These are phyloP conservation scores for Coelinius sp. DNA, from an alignment of 2,888 invertebrate genomes.

Conservation along the genomic window DNA sequence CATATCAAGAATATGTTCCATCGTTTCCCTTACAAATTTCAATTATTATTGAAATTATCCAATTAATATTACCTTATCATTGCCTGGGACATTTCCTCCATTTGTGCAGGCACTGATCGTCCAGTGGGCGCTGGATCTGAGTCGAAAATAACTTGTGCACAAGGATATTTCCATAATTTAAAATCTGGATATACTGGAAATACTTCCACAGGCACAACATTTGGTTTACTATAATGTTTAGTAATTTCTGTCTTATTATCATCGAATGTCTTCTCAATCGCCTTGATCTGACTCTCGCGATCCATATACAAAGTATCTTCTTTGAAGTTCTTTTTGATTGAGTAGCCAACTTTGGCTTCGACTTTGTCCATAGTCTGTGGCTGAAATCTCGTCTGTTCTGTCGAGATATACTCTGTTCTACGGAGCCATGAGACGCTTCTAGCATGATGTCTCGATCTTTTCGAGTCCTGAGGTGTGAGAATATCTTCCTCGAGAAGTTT, in stretches of 20 bases:
- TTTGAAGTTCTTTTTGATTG: conserved; percentile 92
- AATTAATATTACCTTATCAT: conserved; percentile 88
- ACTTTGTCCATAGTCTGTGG: conserved; percentile 97
- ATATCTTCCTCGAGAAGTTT: conserved; percentile 96
- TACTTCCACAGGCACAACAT: conserved; percentile 91
- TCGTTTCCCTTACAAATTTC: too few relatives aligned
- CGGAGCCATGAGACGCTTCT: conserved; percentile 98
- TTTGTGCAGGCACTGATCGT: conserved; percentile 87
- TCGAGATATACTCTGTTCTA: conserved; percentile 98
- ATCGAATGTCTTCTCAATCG: conserved; percentile 97
- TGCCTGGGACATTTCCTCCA: conserved; percentile 98
- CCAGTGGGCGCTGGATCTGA: conserved; percentile 96
- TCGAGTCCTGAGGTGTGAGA: conserved; percentile 88
- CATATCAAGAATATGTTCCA: too few relatives aligned
- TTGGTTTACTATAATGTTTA: conserved; percentile 97
- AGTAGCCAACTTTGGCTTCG: conserved; percentile 99
- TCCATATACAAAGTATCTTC: conserved; percentile 97
- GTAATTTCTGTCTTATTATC: conserved; percentile 88
- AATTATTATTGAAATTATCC: too few relatives aligned
- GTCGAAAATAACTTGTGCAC: conserved; percentile 98
- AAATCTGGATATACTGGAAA: conserved; percentile 95
- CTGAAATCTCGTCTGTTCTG: conserved; percentile 97
- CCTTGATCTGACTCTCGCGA: conserved; percentile 95
- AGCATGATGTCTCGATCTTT: conserved; percentile 94
- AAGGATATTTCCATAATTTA: conserved; percentile 97